Base-by-base conservation (phyloP, 1,140 invertebrate genomes). In the Drosophila mauritiana region DNA sequence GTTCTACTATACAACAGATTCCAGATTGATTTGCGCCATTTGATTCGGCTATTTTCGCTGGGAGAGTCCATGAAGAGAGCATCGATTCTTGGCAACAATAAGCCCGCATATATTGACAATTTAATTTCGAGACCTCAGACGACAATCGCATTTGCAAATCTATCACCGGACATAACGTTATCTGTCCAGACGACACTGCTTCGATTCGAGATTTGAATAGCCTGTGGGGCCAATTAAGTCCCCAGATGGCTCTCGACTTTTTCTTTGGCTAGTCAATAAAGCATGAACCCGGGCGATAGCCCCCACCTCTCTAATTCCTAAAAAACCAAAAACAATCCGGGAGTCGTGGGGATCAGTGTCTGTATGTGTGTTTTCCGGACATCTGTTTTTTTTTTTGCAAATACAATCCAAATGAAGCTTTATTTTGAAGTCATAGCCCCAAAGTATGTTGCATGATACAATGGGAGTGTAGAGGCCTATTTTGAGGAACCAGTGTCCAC, bases 1-100 rank as follows among this genome's bases (percentile, higher is more conserved):
- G 61, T 61, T 74, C 43, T 59, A 57, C 64, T 53, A 58, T 65
- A 52, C 20, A 22, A n/a, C 46, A 68, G 58, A 75, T 75, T 75
- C 17, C 46, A 68, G 70, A 75, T 75, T 75, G 64, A 54, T 25
- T 43, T 4, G 54, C 51, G 67, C 69, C 67, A 69, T 48, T 48
- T 13, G 52, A 57, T 57, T 72, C 25, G 36, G 64, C 17, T 55
- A 36, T 70, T 56, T 70, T 40, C 12, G 36, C 42, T 34, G n/a
- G 36, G 40, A 37, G 20, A 31, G 15, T 2, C 27, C 15, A 6
- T n/a, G 13, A 17, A 10, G 46, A 52, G 31, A 45, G 65, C 27
- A 25, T 15, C 22, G 40, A 39, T 67, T 54, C 49, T 31, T 37
- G 65, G 62, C 65, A 49, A 69, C 62, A 62, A 13, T 36, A 57